A percentile compares a stretch with the other conserved stretches of the same genome.
Evolutionary conservation across 1,140 invertebrate genomes (phyloP).

Genomic region (Globodera ellingtonae): DNA sequence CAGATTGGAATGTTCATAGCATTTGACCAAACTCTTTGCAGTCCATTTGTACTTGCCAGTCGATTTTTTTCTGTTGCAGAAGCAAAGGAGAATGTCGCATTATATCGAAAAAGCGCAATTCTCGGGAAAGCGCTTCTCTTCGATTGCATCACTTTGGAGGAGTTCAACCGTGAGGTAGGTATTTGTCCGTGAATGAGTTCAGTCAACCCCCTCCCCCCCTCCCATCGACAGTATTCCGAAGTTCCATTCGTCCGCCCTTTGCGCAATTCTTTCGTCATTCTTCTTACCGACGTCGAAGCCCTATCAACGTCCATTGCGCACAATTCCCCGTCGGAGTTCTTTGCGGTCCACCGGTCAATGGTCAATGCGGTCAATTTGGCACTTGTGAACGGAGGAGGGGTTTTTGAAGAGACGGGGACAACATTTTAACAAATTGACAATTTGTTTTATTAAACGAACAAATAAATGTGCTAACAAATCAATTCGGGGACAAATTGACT

Average conservation of each 20-base stretch:
- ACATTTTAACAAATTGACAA: neutral
- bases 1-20: too few species aligned
- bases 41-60: too few species aligned
- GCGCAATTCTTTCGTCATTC: slow-evolving; percentile 37
- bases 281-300: slow-evolving; percentile 22
- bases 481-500: too few species aligned
- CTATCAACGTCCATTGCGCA: slow-evolving; percentile 31
- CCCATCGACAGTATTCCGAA: slow-evolving; percentile 21
- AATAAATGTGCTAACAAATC: too few species aligned
- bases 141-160: slow-evolving; percentile 44
- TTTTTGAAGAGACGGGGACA: neutral
- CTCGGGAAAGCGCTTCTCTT: slow-evolving; percentile 42
- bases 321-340: neutral
- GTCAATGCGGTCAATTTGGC: neutral
- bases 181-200: neutral
- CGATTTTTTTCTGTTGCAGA: neutral
- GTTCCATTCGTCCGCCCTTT: slow-evolving; percentile 20
- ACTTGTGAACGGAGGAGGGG: slow-evolving; percentile 5
- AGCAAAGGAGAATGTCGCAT: neutral
- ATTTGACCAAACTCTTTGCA: too few species aligned
- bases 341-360: slow-evolving; percentile 4
- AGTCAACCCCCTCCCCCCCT: neutral
- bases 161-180: slow-evolving; percentile 51
- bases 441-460: too few species aligned
- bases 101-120: neutral